These are phyloP conservation scores for Xyrauchen texanus DNA, from an alignment of 2,113 vertebrate species.

Conservation along the genomic window DNA sequence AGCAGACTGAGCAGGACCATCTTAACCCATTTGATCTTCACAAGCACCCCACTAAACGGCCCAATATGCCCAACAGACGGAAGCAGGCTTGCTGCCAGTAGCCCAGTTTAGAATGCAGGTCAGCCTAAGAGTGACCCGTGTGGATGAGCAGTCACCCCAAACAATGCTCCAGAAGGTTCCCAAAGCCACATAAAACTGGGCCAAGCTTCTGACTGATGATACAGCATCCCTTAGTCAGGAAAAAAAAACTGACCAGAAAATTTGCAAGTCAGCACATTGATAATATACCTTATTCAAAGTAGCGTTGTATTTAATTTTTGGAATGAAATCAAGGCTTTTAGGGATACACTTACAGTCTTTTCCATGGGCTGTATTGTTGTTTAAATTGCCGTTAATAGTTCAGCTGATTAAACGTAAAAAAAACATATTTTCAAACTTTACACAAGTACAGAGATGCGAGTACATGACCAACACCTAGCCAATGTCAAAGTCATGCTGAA, in stretches of 20 bases:
- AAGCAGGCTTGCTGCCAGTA: constrained; percentile 94
- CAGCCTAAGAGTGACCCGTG: constrained; percentile 86
- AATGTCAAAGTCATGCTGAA: too few species aligned
- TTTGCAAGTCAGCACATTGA: not conserved
- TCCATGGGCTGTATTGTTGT: too few species aligned
- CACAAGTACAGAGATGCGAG: too few species aligned
- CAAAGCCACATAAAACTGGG: constrained; percentile 66
- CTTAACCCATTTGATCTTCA: constrained; percentile 99
- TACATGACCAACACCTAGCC: too few species aligned
- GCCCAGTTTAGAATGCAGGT: constrained; percentile 87
- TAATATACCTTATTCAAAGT: too few species aligned
- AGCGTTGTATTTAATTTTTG: too few species aligned
- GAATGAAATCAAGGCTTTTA: too few species aligned
- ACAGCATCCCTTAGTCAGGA: constrained; percentile 9
- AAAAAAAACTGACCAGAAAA: constrained; percentile 2
- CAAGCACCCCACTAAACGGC: constrained; percentile 94
- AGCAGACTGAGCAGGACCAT: constrained; percentile 97
- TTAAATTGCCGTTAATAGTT: too few species aligned
- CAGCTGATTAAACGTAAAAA: too few species aligned
- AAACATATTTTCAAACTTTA: too few species aligned
- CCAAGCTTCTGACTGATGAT: constrained; percentile 73
- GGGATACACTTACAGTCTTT: too few species aligned
- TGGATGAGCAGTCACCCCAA: constrained; percentile 61
- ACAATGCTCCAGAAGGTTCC: constrained; percentile 77
- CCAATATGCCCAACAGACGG: constrained; percentile 97